Conservation (phyloP, 2,113 vertebrate species). For the Lepisosteus oculatus region DNA sequence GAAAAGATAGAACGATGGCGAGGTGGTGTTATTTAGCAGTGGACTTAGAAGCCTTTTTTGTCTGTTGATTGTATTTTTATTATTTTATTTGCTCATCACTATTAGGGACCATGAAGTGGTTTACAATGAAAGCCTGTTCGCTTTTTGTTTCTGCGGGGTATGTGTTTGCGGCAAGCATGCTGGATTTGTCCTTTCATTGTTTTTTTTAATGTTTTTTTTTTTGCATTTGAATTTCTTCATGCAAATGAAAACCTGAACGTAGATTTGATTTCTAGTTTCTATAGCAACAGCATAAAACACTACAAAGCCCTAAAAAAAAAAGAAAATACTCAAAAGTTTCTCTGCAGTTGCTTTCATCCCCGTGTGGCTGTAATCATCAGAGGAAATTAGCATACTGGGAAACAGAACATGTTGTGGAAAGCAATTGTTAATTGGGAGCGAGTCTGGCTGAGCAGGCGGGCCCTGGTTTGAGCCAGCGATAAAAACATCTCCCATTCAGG, state of each 20-base stretch:
- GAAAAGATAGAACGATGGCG: no score
- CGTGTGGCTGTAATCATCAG: slow-evolving; percentile 55
- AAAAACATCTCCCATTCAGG: slow-evolving; percentile 15
- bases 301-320: slow-evolving; percentile 42
- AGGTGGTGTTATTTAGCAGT: no score
- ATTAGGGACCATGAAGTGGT: no score
- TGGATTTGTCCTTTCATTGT: neutral
- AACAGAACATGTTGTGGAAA: slow-evolving; percentile 40
- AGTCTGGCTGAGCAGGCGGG: slow-evolving; percentile 48
- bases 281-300: slow-evolving; percentile 59
- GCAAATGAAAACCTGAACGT: slow-evolving; percentile 45
- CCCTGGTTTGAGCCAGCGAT: slow-evolving; percentile 16
- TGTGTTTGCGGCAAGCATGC: neutral
- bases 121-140: no score
- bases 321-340: slow-evolving; percentile 37
- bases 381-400: slow-evolving; percentile 56
- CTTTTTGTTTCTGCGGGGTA: neutral
- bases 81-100: no score
- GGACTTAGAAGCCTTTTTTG: no score
- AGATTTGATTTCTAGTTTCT: slow-evolving; percentile 46
- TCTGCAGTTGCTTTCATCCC: slow-evolving; percentile 51
- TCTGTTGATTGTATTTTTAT: no score
- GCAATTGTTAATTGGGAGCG: slow-evolving; percentile 57
- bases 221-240: slow-evolving; percentile 27
- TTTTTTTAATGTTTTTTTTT: neutral